A percentile compares a stretch with the other conserved stretches of the same genome.
phyloP scores from a whole-genome alignment of 2,888 invertebrate species.

The Drosophila niveifrons region DNA sequence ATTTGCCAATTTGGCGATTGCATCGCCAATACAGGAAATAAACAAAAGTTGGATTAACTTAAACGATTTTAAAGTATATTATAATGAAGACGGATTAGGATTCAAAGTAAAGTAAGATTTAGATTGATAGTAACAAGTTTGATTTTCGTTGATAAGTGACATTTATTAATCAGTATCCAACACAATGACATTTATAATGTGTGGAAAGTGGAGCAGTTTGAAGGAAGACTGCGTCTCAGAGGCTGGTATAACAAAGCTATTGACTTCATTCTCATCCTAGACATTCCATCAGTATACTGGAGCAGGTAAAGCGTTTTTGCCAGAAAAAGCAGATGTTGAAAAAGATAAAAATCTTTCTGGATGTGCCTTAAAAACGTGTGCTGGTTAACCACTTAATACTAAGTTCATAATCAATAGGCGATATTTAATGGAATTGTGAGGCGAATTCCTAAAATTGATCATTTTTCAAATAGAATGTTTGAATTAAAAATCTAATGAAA shows the following conservation, averaged over 20 bases:
- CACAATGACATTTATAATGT: background rate
- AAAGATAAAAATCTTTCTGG: too few species aligned
- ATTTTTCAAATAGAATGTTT: too few species aligned
- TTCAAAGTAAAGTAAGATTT: background rate
- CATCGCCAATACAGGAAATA: constrained; percentile 8
- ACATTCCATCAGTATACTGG: background rate
- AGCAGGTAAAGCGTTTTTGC: too few species aligned
- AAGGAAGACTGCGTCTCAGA: background rate
- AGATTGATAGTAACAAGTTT: too few species aligned
- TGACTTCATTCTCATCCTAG: background rate
- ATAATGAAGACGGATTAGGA: background rate
- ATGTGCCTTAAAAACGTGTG: too few species aligned
- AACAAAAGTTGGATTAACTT: background rate
- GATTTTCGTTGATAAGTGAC: background rate
- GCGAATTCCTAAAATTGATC: too few species aligned
- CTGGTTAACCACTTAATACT: too few species aligned
- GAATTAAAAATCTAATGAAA: too few species aligned
- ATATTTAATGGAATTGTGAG: too few species aligned
- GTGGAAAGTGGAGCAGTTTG: background rate
- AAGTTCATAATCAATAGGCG: too few species aligned
- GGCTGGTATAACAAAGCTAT: background rate
- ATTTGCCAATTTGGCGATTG: constrained; percentile 12
- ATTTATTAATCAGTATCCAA: background rate
- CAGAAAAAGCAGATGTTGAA: too few species aligned
- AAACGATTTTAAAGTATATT: background rate